These are phyloP conservation scores for Augiades crinisus DNA, from an alignment of 2,888 invertebrate genomes.

Conservation along the genomic window DNA sequence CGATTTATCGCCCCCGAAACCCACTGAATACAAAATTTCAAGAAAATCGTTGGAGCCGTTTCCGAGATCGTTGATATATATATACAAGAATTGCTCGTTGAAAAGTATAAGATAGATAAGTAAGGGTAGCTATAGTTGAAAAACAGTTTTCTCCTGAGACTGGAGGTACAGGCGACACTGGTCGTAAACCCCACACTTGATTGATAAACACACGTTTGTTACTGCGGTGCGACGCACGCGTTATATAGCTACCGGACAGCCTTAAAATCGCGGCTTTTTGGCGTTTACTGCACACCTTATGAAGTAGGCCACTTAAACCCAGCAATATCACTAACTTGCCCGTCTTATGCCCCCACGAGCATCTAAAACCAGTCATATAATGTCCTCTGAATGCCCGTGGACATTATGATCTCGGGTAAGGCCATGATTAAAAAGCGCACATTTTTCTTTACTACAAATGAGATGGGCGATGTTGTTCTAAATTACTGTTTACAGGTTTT, in stretches of 20 bases:
- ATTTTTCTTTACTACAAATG: slow-evolving; percentile 19
- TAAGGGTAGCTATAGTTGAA: too few species aligned
- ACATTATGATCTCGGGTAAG: slow-evolving; percentile 25
- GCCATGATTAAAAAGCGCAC: slow-evolving; percentile 20
- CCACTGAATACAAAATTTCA: too few species aligned
- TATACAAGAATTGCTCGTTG: too few species aligned
- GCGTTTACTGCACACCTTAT: slow-evolving; percentile 37
- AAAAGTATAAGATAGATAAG: too few species aligned
- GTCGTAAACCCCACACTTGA: slow-evolving; percentile 62
- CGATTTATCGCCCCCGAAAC: too few species aligned
- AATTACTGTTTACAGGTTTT: slow-evolving; percentile 19
- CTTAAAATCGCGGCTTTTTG: slow-evolving; percentile 42
- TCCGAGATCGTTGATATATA: too few species aligned
- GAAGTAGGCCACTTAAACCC: slow-evolving; percentile 42
- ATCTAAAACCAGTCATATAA: slow-evolving; percentile 34
- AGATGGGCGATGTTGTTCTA: slow-evolving; percentile 19
- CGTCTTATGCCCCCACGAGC: slow-evolving; percentile 34
- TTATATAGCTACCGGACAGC: slow-evolving; percentile 46
- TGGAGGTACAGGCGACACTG: too few species aligned
- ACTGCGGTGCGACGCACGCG: slow-evolving; percentile 47
- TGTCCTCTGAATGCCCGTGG: slow-evolving; percentile 7
- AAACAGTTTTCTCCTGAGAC: too few species aligned
- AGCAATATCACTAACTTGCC: slow-evolving; percentile 41
- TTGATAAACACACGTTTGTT: slow-evolving; percentile 52
- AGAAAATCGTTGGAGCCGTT: too few species aligned